Percentiles rank a stretch among this genome's conserved stretches.
phyloP scores from a whole-genome alignment of 2,888 invertebrate genomes.

The Mythimna ferrago region DNA sequence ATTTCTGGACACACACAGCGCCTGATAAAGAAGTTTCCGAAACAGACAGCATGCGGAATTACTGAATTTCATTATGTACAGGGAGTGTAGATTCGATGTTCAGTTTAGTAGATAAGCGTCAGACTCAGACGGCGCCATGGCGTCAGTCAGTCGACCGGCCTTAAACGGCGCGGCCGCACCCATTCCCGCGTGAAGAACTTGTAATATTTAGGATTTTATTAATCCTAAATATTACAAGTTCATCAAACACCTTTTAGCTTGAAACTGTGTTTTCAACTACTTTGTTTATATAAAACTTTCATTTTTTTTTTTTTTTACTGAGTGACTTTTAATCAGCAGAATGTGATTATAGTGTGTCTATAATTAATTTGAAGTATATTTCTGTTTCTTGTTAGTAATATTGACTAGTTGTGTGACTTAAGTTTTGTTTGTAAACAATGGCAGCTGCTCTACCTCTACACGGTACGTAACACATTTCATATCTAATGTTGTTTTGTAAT shows the following conservation, averaged over 20 bases:
- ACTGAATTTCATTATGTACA: not conserved
- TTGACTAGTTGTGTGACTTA: not conserved
- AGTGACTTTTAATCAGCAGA: no score
- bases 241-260: not conserved
- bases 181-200: not conserved
- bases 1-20: not conserved
- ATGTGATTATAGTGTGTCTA: not conserved
- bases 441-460: not conserved
- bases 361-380: not conserved
- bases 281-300: no score
- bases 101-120: not conserved
- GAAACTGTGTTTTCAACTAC: not conserved
- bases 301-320: no score
- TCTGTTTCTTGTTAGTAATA: not conserved
- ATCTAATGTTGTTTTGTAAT: not conserved
- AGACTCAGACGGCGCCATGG: not conserved
- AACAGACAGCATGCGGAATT: not conserved
- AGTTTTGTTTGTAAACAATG: slow-evolving; percentile 15
- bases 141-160: slow-evolving; percentile 13
- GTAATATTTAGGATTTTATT: no score
- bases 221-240: not conserved
- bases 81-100: not conserved
- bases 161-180: not conserved
- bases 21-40: not conserved
- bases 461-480: slow-evolving; percentile 4